Evolutionary conservation across 2,113 vertebrate species (phyloP), one percentile per base, ranked within the genome.

Genomic region (Corythoichthys intestinalis): DNA sequence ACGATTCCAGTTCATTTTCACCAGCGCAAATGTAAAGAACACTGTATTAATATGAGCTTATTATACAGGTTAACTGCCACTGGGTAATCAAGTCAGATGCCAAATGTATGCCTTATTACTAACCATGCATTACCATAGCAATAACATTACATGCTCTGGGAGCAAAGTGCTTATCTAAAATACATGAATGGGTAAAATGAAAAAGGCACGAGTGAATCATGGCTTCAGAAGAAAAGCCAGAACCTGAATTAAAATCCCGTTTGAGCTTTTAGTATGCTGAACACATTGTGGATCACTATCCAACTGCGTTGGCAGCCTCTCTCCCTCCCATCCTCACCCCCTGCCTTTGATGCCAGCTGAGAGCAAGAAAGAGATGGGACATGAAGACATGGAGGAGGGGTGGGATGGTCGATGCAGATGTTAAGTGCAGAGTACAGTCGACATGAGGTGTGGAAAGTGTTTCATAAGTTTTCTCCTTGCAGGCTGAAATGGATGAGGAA

Each of bases 301-400:
- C 85, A 84, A 83, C 75, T 66, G 80, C 76, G 52, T 82, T 88
- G 85, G 83, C 83, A 83, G 79, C 67, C 63, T 68, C 75, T 64
- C 72, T 39, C 65, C 35, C 71, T 37, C 77, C n/a, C 71, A 34
- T 76, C 34, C 62, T 57, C 67, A 61, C 53, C 6, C 47, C 53
- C 71, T 53, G 65, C 70, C 83, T 88, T 85, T 88, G 83, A 88
- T 81, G 83, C 81, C 83, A 88, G 81, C 83, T 84, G 86, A 88
- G 76, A 73, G 38, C 65, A 66, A 84, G 76, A 80, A 83, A 74
- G 67, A 70, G 71, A 76, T 65, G 67, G 77, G 77, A 71, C 75
- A 72, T 17, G 60, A 59, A 60, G 59, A 61, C 59, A 61, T 60
- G 81, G 71, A 35, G 65, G 59, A 58, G 65, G 50, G 28, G 2